phyloP scores from a whole-genome alignment of 2,113 vertebrate genomes.

The Circaetus gallicus region DNA sequence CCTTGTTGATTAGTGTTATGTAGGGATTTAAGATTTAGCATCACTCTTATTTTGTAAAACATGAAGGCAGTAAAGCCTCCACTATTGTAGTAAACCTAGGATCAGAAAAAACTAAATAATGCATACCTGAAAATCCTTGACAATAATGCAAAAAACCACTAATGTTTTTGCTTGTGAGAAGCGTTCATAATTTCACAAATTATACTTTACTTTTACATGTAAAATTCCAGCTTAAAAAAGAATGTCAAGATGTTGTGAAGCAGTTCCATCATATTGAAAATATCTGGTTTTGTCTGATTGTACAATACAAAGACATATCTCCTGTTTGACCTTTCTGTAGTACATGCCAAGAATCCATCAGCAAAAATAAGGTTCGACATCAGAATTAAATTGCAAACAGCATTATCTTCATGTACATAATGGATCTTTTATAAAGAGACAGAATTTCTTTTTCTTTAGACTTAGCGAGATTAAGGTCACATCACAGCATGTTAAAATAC shows the following conservation, averaged over 20 bases:
- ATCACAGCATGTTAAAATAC: slow-evolving; percentile 55
- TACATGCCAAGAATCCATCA: slow-evolving; percentile 7
- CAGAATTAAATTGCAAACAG: background rate
- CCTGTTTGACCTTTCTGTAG: background rate
- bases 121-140: slow-evolving; percentile 43
- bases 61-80: background rate
- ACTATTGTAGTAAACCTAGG: background rate
- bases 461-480: slow-evolving; percentile 55
- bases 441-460: slow-evolving; percentile 47
- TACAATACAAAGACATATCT: background rate
- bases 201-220: slow-evolving; percentile 15
- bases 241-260: slow-evolving; percentile 17
- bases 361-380: background rate
- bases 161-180: slow-evolving; percentile 27
- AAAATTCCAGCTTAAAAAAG: slow-evolving; percentile 38
- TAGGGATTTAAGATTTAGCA: background rate
- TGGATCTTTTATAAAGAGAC: slow-evolving; percentile 35
- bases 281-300: background rate
- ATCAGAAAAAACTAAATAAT: background rate
- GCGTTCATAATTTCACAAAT: slow-evolving; percentile 57
- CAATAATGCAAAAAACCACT: slow-evolving; percentile 29
- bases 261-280: background rate
- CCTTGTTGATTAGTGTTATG: background rate
- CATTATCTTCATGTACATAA: slow-evolving; percentile 29
- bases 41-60: background rate